These are phyloP conservation scores for Allolobophora icterica DNA, from an alignment of 2,888 invertebrate genomes.

Conservation along the genomic window DNA sequence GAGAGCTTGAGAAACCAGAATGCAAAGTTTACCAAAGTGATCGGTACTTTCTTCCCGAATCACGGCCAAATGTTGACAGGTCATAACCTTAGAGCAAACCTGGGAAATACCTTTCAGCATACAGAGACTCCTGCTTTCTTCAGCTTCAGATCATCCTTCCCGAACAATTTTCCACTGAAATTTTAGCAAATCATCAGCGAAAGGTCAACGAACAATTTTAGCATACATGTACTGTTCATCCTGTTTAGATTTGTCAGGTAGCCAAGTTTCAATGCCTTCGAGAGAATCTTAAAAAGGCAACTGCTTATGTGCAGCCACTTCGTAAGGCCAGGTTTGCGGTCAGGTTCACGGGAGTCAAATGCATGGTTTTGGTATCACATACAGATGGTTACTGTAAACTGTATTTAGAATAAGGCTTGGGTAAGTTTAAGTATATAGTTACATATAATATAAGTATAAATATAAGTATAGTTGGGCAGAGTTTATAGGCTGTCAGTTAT, in stretches of 20 bases:
- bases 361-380: no score
- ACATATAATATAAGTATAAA: no score
- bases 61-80: neutral
- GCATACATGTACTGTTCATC: no score
- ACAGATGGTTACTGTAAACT: no score
- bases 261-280: neutral
- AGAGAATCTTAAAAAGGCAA: neutral
- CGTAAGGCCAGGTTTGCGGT: no score
- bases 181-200: neutral
- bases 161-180: neutral
- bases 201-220: no score
- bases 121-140: neutral
- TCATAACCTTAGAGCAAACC: neutral
- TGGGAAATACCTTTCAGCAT: neutral
- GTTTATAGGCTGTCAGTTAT: no score
- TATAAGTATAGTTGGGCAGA: no score
- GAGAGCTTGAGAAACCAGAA: slow-evolving; percentile 68
- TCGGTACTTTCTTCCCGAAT: slow-evolving; percentile 34
- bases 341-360: no score
- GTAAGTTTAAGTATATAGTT: no score
- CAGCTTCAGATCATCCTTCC: neutral
- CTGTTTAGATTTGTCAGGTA: neutral
- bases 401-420: no score
- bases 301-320: no score
- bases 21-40: slow-evolving; percentile 30